Percentiles rank a stretch among this genome's conserved stretches.
These are phyloP conservation scores for Palloptera scutellata DNA, from an alignment of 2,888 invertebrate species.

Conservation along the genomic window DNA sequence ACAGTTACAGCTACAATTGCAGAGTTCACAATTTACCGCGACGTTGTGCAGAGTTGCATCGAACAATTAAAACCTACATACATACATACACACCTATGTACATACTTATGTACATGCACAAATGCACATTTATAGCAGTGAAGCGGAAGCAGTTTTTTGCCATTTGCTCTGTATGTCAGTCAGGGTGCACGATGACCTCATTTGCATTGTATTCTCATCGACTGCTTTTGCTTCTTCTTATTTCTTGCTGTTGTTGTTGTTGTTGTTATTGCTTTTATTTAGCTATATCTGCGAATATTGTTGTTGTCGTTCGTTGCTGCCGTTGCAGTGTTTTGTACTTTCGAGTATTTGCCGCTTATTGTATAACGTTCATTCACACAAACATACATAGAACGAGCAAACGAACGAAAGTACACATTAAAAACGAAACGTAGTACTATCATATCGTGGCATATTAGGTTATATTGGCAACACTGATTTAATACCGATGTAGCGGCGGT, in stretches of 20 bases:
- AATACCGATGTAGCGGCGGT: slow-evolving; percentile 20
- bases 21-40: slow-evolving; percentile 12
- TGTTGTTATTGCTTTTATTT: slow-evolving; percentile 40
- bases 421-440: slow-evolving; percentile 21
- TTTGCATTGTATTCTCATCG: slow-evolving; percentile 22
- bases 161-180: slow-evolving; percentile 30
- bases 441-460: slow-evolving; percentile 34
- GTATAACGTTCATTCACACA: slow-evolving; percentile 1
- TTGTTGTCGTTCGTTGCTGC: background rate
- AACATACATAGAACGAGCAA: too few relatives aligned
- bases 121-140: slow-evolving; percentile 20
- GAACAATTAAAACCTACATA: slow-evolving; percentile 17
- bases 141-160: slow-evolving; percentile 36
- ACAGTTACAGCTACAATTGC: slow-evolving; percentile 15
- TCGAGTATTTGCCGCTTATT: slow-evolving; percentile 23
- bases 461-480: slow-evolving; percentile 41
- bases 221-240: background rate
- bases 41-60: slow-evolving; percentile 19
- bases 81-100: background rate
- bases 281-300: slow-evolving; percentile 35
- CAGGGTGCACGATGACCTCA: slow-evolving; percentile 43
- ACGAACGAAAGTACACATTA: background rate
- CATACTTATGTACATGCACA: background rate
- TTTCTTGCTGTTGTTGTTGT: background rate
- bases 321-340: slow-evolving; percentile 22